Evolutionary conservation across 1,140 invertebrate genomes (phyloP).

Genomic region (Pantala flavescens): DNA sequence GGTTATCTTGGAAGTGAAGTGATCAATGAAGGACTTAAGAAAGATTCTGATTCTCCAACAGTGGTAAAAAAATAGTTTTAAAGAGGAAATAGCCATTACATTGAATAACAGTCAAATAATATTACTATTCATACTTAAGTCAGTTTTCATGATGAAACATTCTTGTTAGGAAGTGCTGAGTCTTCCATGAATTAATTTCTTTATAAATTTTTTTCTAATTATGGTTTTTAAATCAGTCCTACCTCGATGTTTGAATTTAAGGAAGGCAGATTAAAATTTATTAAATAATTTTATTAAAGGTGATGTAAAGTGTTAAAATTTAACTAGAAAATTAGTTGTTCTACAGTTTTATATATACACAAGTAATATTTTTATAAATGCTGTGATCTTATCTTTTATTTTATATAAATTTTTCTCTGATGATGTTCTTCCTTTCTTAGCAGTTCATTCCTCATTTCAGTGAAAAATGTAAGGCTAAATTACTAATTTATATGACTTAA

Average conservation of each 20-base stretch:
- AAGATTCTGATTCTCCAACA: neutral
- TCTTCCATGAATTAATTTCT: neutral
- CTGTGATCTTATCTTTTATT: neutral
- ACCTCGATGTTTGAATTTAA: no score
- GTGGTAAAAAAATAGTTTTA: neutral
- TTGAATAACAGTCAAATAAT: no score
- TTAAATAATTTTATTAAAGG: no score
- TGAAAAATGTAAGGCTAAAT: no score
- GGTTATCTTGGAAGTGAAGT: neutral
- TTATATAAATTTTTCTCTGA: neutral
- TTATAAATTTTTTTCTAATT: no score
- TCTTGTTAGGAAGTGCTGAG: neutral
- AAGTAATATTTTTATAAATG: neutral
- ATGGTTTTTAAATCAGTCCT: no score
- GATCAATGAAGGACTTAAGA: neutral
- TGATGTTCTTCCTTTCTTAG: neutral
- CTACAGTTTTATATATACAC: neutral
- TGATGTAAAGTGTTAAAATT: no score
- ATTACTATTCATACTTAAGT: no score
- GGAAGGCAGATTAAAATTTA: no score
- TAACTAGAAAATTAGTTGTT: no score
- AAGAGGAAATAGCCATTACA: neutral
- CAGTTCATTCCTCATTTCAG: neutral
- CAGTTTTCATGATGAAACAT: neutral
- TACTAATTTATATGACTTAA: no score